Base-by-base conservation (phyloP, 2,888 invertebrate species). In the Lithophane ornitopus region DNA sequence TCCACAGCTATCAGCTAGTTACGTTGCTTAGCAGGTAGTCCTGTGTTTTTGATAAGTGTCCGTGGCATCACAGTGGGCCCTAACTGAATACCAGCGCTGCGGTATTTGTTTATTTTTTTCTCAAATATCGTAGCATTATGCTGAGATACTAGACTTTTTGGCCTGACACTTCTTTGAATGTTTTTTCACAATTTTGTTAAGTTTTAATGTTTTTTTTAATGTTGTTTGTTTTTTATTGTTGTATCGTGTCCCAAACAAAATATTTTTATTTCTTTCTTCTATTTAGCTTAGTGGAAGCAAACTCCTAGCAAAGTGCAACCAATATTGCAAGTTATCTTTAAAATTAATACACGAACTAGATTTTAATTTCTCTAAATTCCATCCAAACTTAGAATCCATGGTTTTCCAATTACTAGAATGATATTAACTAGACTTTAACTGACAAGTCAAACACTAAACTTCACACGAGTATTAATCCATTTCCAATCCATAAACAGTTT, bases 381-480 rank as follows among this genome's bases (percentile, higher is more conserved):
- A 66, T 52, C 52, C 63, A 70, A 84, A 77, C 74, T 63, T 63
- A 69, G 34, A 70, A 73, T 65, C 72, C 69, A 79, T 76, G 67
- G 72, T 68, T 78, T 59, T 69, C 77, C 70, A 84, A 86, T 87
- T 85, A 88, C 72, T 74, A 76, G 65, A 69, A 68, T 58, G 56
- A 80, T 82, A 88, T 80, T 90, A 90, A 90, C 80, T 49, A 76
- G 65, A 69, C 63, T 76, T 79, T 86, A 88, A 89, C 78, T 66
- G 73, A 80, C 74, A 84, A 78, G 78, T 81, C 88, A 88, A 89
- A 89, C 79, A 89, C 61, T 58, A 54, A 74, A 80, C 68, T 87
- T 87, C 88, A 86, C 88, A 88, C 88, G 88, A 63, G 39, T 72
- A 88, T 88, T 88, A 87, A 86, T 88, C 88, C 81, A 68, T 76